Conservation (phyloP, 2,797 vertebrate genomes). For the Acrossocheilus wenchowensis region DNA sequence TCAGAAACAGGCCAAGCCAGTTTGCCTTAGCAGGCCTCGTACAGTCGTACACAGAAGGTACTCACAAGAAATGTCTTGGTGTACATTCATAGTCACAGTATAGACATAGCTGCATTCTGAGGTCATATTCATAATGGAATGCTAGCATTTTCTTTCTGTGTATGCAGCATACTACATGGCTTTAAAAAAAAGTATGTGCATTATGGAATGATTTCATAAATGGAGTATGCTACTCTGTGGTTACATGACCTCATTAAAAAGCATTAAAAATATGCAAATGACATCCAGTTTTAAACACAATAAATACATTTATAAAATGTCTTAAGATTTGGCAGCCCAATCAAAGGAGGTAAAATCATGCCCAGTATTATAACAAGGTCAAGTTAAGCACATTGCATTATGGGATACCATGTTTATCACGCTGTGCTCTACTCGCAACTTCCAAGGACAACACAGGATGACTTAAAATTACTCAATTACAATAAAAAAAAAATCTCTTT, state of each 20-base stretch:
- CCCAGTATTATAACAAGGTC: background rate
- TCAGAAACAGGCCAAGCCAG: conserved; percentile 8
- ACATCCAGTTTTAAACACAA: background rate
- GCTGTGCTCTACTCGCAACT: background rate
- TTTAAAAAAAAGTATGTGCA: background rate
- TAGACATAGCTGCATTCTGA: background rate
- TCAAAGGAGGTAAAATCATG: background rate
- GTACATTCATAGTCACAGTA: background rate
- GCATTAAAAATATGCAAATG: background rate
- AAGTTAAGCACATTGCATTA: background rate
- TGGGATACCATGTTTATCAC: background rate
- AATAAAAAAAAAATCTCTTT: too few species aligned
- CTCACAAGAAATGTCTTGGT: background rate
- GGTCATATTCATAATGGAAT: background rate
- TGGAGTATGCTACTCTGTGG: background rate
- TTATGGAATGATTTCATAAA: background rate
- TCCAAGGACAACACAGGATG: background rate
- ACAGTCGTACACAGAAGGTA: background rate
- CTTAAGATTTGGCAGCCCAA: background rate
- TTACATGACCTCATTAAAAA: background rate
- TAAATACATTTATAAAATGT: background rate
- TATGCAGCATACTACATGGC: background rate
- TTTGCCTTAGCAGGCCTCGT: conserved; percentile 1
- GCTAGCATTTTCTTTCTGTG: background rate
- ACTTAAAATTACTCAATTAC: background rate